Evolutionary conservation across 2,888 invertebrate genomes (phyloP), one percentile per base, ranked within the genome.

Genomic region (Keiferia lycopersicella): DNA sequence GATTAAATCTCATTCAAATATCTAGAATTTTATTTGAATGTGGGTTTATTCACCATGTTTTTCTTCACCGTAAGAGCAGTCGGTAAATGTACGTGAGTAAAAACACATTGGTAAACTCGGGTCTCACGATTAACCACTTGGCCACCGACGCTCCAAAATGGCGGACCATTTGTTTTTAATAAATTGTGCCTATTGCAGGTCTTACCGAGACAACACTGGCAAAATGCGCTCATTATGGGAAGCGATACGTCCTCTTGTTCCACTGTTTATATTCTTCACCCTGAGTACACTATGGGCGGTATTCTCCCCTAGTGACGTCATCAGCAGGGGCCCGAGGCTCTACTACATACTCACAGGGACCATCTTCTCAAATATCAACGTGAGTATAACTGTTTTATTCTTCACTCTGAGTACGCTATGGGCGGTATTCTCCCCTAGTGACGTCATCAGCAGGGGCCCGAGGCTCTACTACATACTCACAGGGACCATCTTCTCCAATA

Each of bases 401-500:
- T 96, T 98, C 86, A 75, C 88, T 0, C 87, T 97, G 45, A 95
- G 97, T 71, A 88, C 96, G 0, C 74, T 93, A 7, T 99, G 99
- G 99, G 96, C 96, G 3, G 76, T 93, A 20, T 92, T 92, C 71
- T 99, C 99, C 14, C 97, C 97, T 7, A 94, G 92, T 68, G 93
- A 96, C 81, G 95, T 99, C 72, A 92, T 99, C 69, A 93, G 96
- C 71, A 92, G 90, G 64, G 96, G 98, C 79, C 98, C 99, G 0
- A 92, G 99, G 71, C 94, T 96, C 63, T 95, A 98, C 86, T 97
- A 95, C 83, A 94, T 98, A 82, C 93, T 97, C 66, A 95, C 97
- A 67, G 99, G 99, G 72, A 98, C 98, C 50, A 96, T 99, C 69
- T 99, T 99, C 91, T 98, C 99, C 34, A 99, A 99, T 88, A 98